phyloP scores from a whole-genome alignment of 2,797 vertebrate species.

The Cichlasoma orientale region DNA sequence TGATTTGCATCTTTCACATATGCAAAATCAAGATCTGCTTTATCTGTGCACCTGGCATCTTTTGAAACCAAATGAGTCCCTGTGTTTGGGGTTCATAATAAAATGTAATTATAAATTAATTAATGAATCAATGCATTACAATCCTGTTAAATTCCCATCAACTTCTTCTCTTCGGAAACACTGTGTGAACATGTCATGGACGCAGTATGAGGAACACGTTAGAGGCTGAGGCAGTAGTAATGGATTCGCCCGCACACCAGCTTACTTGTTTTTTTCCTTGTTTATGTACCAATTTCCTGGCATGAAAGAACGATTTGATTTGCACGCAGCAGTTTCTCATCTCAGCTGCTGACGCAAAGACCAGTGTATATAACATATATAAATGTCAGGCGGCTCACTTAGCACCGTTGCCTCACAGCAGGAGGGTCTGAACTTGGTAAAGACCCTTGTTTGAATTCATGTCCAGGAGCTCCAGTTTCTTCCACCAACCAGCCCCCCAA shows the following conservation, averaged over 20 bases:
- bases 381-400: slow-evolving; percentile 30
- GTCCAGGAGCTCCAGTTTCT: neutral
- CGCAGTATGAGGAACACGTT: slow-evolving; percentile 38
- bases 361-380: slow-evolving; percentile 26
- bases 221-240: slow-evolving; percentile 30
- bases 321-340: slow-evolving; percentile 56
- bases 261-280: neutral
- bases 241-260: slow-evolving; percentile 9
- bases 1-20: neutral
- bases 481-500: neutral
- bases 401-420: neutral
- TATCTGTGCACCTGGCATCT: neutral
- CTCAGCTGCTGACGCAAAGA: slow-evolving; percentile 50
- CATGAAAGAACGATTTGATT: slow-evolving; percentile 51
- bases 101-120: slow-evolving; percentile 39
- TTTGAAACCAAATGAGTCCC: slow-evolving; percentile 27
- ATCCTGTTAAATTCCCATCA: slow-evolving; percentile 32
- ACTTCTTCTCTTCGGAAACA: slow-evolving; percentile 20
- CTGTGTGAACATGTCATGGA: slow-evolving; percentile 7
- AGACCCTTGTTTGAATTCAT: neutral
- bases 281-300: slow-evolving; percentile 43
- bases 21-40: slow-evolving; percentile 1
- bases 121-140: slow-evolving; percentile 21
- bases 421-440: neutral
- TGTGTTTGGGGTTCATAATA: slow-evolving; percentile 22